Evolutionary conservation across 2,888 invertebrate genomes (phyloP).

Genomic region (Steinernema hermaphroditum): DNA sequence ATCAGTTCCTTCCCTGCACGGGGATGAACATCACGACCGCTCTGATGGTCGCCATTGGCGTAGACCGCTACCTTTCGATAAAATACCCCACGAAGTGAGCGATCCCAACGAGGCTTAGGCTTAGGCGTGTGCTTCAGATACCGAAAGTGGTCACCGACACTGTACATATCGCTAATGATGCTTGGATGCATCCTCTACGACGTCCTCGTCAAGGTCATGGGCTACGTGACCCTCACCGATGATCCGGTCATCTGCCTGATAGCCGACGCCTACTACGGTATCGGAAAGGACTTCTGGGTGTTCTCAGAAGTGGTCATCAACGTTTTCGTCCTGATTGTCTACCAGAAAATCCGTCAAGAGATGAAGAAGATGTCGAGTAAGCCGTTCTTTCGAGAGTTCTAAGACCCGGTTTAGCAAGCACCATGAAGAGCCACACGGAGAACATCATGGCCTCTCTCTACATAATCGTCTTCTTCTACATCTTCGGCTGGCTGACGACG

Average conservation of each 20-base stretch:
- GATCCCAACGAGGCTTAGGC: background rate
- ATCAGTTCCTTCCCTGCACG: background rate
- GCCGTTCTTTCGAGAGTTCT: background rate
- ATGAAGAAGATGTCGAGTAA: background rate
- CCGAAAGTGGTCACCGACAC: background rate
- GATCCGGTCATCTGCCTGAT: background rate
- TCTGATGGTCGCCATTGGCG: background rate
- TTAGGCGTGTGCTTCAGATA: background rate
- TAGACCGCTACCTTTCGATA: background rate
- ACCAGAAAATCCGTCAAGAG: background rate
- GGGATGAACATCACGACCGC: background rate
- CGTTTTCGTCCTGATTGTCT: background rate
- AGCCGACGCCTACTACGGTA: background rate
- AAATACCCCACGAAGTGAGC: background rate
- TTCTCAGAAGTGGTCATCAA: background rate
- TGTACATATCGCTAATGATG: background rate
- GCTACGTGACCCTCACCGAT: background rate
- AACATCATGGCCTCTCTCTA: no score
- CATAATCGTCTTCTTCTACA: no score
- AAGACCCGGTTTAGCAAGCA: no score
- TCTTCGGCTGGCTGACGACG: no score
- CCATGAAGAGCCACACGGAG: no score
- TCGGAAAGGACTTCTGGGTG: constrained; percentile 2
- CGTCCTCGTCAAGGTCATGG: background rate
- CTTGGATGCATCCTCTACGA: background rate